Percentiles rank a stretch among this genome's conserved stretches.
Conservation (phyloP, 2,113 vertebrate species). For the Ovis canadensis region DNA sequence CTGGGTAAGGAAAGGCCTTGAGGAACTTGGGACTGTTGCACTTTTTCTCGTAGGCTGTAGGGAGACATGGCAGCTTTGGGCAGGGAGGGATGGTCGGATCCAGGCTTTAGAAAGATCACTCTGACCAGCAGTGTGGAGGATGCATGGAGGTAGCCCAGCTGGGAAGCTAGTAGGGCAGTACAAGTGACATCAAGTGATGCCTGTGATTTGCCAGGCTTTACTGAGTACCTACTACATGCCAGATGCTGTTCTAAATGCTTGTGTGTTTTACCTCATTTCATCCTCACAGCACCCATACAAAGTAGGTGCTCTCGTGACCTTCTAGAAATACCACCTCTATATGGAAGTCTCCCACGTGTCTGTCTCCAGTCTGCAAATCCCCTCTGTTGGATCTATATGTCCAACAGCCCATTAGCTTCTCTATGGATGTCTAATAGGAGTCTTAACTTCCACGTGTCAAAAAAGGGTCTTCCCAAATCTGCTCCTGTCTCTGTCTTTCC, state of each 20-base stretch:
- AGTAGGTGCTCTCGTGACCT: not conserved
- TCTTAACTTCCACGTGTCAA: not conserved
- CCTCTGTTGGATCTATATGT: not conserved
- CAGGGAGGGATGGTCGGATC: not conserved
- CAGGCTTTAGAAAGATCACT: not conserved
- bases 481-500: not conserved
- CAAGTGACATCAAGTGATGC: not conserved
- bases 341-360: not conserved
- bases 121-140: not conserved
- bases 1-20: not conserved
- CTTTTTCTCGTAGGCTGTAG: not conserved
- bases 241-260: not conserved
- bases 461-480: not conserved
- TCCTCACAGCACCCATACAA: not conserved
- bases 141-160: not conserved
- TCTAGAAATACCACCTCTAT: not conserved
- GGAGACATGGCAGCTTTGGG: not conserved
- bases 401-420: not conserved
- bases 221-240: not conserved
- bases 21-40: not conserved
- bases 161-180: not conserved
- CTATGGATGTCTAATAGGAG: not conserved
- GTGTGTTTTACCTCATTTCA: not conserved
- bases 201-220: not conserved
- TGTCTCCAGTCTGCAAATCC: not conserved